Base-by-base conservation (phyloP, 2,797 vertebrate genomes). In the Pogonophryne albipinna region DNA sequence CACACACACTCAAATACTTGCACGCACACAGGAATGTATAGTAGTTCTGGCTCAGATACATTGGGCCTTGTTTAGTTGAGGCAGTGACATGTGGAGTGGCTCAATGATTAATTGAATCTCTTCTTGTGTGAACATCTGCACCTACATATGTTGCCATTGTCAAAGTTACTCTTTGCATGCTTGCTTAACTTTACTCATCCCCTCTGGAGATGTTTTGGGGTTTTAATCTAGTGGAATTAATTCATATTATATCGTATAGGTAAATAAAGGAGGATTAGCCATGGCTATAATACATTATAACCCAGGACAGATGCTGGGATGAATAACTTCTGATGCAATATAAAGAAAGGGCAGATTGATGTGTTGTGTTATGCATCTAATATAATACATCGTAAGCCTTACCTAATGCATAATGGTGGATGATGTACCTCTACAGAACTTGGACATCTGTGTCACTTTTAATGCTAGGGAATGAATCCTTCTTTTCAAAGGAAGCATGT, bases 91-190 rank as follows among this genome's bases (percentile, higher is more conserved):
- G 86, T 82, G 82, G 84, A 74, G 71, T 79, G 61, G 84, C 72
- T 88, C 82, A 78, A 88, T 90, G 89, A 90, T 88, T 87, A 78
- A 90, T 86, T 88, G 86, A 85, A 87, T 84, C 76, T 80, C 71
- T 84, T 80, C 85, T 82, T 68, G 46, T 88, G 71, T 74, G 85
- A 91, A 91, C 87, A 92, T 89, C 89, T 92, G 88, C 82, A 90
- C 59, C 53, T 86, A 86, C 91, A 92, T 91, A 87, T 90, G 89
- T 84, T 79, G 52, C 76, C 68, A 45, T 82, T 74, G 82, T 78
- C 75, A 86, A 80, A 85, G 79, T 82, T 87, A 70, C 42, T 69
- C 62, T 78, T 45, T 76, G 52, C 69, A 68, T 64, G 76, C 70
- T 76, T 46, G 68, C 64, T 60, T 72, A 71, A 87, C 81, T 85